A percentile compares a stretch with the other conserved stretches of the same genome.
Evolutionary conservation across 2,797 vertebrate species (phyloP).

Genomic region (Notoglanidium macrostoma): DNA sequence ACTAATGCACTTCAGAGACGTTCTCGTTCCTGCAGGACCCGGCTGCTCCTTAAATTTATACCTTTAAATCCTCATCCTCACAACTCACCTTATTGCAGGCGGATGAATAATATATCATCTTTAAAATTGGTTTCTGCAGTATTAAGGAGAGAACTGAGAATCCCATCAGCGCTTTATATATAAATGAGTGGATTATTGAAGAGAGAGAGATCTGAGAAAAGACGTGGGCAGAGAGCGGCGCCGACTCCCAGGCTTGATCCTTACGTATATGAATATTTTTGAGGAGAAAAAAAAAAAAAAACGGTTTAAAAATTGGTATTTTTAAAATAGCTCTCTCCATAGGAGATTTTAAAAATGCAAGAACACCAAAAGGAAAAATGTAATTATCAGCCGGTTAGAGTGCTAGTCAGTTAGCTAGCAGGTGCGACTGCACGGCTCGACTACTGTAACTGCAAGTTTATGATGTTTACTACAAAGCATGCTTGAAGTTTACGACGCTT

Average conservation of each 20-base stretch:
- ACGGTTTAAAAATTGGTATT: too few species aligned
- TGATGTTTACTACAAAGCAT: neutral
- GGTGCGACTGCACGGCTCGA: neutral
- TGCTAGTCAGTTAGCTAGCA: neutral
- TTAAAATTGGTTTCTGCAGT: constrained; percentile 53
- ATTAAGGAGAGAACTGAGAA: constrained; percentile 43
- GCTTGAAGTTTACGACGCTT: neutral
- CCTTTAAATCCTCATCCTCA: constrained; percentile 34
- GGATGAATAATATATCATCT: constrained; percentile 58
- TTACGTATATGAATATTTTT: neutral
- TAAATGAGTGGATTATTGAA: constrained; percentile 41
- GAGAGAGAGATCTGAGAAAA: constrained; percentile 1
- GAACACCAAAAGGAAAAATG: neutral
- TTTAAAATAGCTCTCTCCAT: neutral
- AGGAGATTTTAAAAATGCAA: neutral
- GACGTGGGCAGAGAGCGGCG: neutral
- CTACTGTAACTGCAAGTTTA: too few species aligned
- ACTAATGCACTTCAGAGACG: constrained; percentile 4
- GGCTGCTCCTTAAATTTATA: constrained; percentile 21
- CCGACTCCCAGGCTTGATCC: neutral
- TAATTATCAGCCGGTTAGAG: neutral
- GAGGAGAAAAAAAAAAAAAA: neutral
- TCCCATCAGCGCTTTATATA: constrained; percentile 40
- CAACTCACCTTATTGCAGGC: constrained; percentile 39
- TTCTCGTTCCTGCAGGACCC: neutral